phyloP scores from a whole-genome alignment of 2,113 vertebrate species.

The Scophthalmus maximus region DNA sequence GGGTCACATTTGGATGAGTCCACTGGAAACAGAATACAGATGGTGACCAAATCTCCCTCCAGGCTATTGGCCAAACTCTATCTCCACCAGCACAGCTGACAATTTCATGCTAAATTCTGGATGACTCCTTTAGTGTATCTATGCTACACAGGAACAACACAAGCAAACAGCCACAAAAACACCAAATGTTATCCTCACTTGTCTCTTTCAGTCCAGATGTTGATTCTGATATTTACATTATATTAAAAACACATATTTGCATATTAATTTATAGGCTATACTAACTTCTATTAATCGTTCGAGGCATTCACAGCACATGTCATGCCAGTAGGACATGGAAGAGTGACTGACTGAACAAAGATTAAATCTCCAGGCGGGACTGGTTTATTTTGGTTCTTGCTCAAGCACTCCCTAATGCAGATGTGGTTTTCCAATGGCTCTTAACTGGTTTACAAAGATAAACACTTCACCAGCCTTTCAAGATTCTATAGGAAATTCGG shows the following conservation, averaged over 20 bases:
- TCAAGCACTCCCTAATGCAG: constrained; percentile 31
- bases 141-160: constrained; percentile 1
- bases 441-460: constrained; percentile 42
- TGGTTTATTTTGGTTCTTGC: constrained; percentile 52
- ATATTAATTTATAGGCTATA: background rate
- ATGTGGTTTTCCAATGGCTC: constrained; percentile 37
- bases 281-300: background rate
- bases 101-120: constrained; percentile 49
- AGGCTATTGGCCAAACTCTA: constrained; percentile 22
- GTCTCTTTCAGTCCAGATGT: too few species aligned
- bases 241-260: background rate
- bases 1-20: constrained; percentile 27
- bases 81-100: constrained; percentile 46
- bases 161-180: background rate
- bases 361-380: constrained; percentile 38
- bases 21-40: constrained; percentile 47
- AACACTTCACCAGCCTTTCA: constrained; percentile 31
- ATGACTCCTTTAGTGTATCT: constrained; percentile 1
- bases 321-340: constrained; percentile 29
- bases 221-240: background rate
- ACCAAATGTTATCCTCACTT: background rate
- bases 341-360: constrained; percentile 46
- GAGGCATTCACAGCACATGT: background rate
- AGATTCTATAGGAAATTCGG: constrained; percentile 44
- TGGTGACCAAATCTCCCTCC: constrained; percentile 39